phyloP scores from a whole-genome alignment of 1,140 invertebrate species.

The Dendrolimus punctatus region DNA sequence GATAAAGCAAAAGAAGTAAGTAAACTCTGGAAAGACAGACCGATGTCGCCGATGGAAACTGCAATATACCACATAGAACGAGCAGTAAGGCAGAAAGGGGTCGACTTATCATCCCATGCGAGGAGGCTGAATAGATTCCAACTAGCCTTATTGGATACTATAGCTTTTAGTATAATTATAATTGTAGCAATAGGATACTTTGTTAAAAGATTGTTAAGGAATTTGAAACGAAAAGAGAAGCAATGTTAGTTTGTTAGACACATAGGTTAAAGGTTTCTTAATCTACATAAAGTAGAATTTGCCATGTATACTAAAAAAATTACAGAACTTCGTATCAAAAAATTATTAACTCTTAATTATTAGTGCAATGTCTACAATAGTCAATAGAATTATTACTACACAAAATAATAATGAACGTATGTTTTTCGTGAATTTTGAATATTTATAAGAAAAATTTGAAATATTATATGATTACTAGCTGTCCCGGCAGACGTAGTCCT shows the following conservation, averaged over 20 bases:
- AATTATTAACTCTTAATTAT: no score
- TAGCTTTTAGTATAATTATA: neutral
- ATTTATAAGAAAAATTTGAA: no score
- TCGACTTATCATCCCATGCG: conserved; percentile 56
- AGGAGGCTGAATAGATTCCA: conserved; percentile 13
- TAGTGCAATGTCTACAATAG: no score
- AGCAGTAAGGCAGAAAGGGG: conserved; percentile 64
- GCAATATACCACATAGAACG: conserved; percentile 75
- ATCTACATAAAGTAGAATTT: neutral
- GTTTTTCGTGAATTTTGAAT: no score
- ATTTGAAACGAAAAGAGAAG: conserved; percentile 1
- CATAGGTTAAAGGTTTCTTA: neutral
- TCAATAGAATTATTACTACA: no score
- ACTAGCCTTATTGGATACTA: conserved; percentile 17
- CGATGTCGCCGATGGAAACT: conserved; percentile 55
- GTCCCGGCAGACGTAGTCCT: no score
- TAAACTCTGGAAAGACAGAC: conserved; percentile 63
- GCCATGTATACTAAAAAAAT: no score
- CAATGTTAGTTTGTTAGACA: neutral
- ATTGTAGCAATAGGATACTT: neutral
- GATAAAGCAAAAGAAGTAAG: conserved; percentile 42
- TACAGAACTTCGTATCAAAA: no score
- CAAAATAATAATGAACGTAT: no score
- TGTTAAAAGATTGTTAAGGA: neutral
- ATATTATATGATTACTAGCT: no score